Evolutionary conservation across 2,797 vertebrate genomes (phyloP), one percentile per base, ranked within the genome.

Genomic region (Crenichthys baileyi): DNA sequence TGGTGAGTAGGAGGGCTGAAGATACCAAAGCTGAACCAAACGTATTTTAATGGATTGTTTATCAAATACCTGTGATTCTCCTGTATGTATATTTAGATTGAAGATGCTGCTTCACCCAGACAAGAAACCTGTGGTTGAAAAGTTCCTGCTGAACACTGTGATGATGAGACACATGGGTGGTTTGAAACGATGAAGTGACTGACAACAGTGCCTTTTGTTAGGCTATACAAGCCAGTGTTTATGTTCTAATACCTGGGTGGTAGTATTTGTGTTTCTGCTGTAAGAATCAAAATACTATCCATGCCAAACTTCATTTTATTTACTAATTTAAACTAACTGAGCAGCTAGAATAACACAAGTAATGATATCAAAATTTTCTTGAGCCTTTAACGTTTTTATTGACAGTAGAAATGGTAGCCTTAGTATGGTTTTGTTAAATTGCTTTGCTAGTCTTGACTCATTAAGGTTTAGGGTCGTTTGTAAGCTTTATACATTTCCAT

Each of bases 81-180:
- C 50, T 73, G 11, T 78, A n/a, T 87, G 73, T 83, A 56, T 77
- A 75, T 60, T 65, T 71, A 78, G 74, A 78, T 67, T 70, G 56
- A 76, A 58, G 85, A 79, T 61, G 70, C 68, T 81, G 76, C 77
- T 46, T 77, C 75, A 55, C 89, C 78, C 76, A 81, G 85, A 83
- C 80, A 84, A 88, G 85, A 75, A 77, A 80, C 78, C 24, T 77
- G 50, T 72, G 60, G 41, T 80, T 50, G 53, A 60, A 81, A 77
- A 60, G 26, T 72, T 81, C 55, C 48, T 63, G 39, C 65, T 81
- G 50, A 88, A 80, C 91, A 92, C 91, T 91, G 89, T 92, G 88
- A 92, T 70, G 75, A 85, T 68, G 76, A 85, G 81, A 84, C 77
- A n/a, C 56, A 72, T 71, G 73, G 77, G 41, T 79, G 75, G 78